phyloP scores from a whole-genome alignment of 2,888 invertebrate genomes.

The Atethmia centrago region DNA sequence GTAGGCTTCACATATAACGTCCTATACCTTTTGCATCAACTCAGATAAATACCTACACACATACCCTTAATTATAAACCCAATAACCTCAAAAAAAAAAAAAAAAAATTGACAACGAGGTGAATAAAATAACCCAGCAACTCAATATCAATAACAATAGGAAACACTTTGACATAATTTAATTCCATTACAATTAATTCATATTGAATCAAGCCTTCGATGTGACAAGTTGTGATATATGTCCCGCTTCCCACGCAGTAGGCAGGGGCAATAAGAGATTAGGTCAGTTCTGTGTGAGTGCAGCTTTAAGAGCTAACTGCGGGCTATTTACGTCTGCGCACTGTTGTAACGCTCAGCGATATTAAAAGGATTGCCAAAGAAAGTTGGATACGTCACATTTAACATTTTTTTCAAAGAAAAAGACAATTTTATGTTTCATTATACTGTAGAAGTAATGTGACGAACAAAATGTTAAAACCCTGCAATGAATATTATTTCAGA shows the following conservation, averaged over 20 bases:
- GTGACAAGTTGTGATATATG: background rate
- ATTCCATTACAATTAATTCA: too few relatives aligned
- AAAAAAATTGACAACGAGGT: too few relatives aligned
- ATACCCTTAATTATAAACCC: too few relatives aligned
- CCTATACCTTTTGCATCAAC: too few relatives aligned
- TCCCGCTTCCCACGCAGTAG: too few relatives aligned
- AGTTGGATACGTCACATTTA: background rate
- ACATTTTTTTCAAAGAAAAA: too few relatives aligned
- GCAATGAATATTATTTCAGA: conserved; percentile 2
- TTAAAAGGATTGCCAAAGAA: background rate
- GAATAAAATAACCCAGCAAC: too few relatives aligned
- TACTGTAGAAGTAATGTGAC: background rate
- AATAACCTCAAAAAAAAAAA: too few relatives aligned
- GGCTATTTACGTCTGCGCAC: conserved; percentile 32
- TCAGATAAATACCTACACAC: too few relatives aligned
- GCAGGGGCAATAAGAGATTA: background rate
- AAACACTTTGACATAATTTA: too few relatives aligned
- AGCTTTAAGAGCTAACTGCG: background rate
- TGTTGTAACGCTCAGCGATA: background rate
- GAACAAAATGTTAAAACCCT: background rate
- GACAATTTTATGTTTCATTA: background rate
- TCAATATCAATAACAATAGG: too few relatives aligned
- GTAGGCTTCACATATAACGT: too few relatives aligned
- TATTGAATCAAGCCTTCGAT: background rate
- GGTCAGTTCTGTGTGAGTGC: conserved; percentile 9